Base-by-base conservation (phyloP, 2,113 vertebrate genomes). In the Passer domesticus region DNA sequence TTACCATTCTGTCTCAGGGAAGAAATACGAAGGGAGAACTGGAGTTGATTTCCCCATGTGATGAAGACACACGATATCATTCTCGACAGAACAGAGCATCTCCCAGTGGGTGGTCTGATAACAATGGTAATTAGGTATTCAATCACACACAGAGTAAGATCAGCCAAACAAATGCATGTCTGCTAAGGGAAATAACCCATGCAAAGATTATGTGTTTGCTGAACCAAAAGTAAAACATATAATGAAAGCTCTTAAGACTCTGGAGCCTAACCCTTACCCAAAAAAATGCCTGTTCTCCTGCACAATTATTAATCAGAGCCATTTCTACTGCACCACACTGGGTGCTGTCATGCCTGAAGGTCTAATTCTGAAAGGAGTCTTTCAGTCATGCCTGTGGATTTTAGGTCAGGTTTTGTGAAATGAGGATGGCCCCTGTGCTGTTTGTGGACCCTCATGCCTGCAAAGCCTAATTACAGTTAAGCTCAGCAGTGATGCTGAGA, bases 41-140 rank as follows among this genome's bases (percentile, higher is more conserved):
- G 13, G 72, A 86, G 79, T 64, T 86, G 79, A 63, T 86, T 91
- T 96, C 64, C 64, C 44, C 39, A 39, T 2, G 19, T 74, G 82
- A 83, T 86, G 87, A 87, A 86, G 82, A 93, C 1, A 4, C 47
- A 47, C 0, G 0, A 50, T 79, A 89, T 78, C 67, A 77, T 90
- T 91, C 85, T 83, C 9, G 10, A 62, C 63, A 83, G 82, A 90
- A 72, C 24, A 1, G 39, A 96, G 64, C 52, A 27, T 78, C 63
- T 94, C 83, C 72, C 11, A 2, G 43, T 5, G 1, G 1, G 55
- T 85, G 76, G 55, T 50, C 92, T 90, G 92, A 67, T 95, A 96
- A 91, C 89, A 77, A 56, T 81, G 78, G 64, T 96, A 95, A 97
- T 97, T 97, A 96, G 94, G 67, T 94, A 94, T 94, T 96, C 90